Base-by-base conservation (phyloP, 2,888 invertebrate species). In the Lypha dubia region DNA sequence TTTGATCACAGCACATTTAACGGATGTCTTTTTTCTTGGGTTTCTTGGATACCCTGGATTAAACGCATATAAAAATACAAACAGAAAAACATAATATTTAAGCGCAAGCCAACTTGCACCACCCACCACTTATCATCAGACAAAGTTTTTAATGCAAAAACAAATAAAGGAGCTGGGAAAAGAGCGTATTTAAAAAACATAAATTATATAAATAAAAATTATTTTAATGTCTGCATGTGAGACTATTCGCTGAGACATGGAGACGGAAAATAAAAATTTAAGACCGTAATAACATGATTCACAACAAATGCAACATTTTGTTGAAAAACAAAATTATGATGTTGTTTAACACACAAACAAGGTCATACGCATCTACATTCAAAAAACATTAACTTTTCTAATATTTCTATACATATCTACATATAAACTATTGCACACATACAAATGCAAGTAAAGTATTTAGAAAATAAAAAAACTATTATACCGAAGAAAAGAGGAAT, bases 341-440 rank as follows among this genome's bases (percentile, higher is more conserved):
- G 17, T 77, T 77, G 68, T 84, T 68, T 62, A 73, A 80, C 62
- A 84, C 71, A 76, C 62, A 68, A 80, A 62, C 62, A 68, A 80
- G 62, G 41, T 77, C 41, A 67, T 49, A 49, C 49, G 20, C 56
- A 67, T 24, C 15, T 17, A 35, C 22, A 28, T 58, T n/a, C 7
- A 20, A 15, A 44, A n/a, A n/a, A n/a, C n/a, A n/a, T n/a, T n/a
- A n/a, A n/a, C n/a, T n/a, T n/a, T n/a, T n/a, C 1, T 44, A 3
- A n/a, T 6, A 35, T 35, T 35, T 35, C 8, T 1, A 44, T 3
- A 44, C 44, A 44, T 44, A 5, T 44, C 1, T 44, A 44, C 44
- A 44, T n/a, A 44, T n/a, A n/a, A 1, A n/a, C 15, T 15, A 3
- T 4, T 44, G 44, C 15, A n/a, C n/a, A 15, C 6, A 6, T 41